A percentile compares a stretch with the other conserved stretches of the same genome.
These are phyloP conservation scores for Lasiurus borealis DNA, from an alignment of 2,113 vertebrate genomes.

Conservation along the genomic window DNA sequence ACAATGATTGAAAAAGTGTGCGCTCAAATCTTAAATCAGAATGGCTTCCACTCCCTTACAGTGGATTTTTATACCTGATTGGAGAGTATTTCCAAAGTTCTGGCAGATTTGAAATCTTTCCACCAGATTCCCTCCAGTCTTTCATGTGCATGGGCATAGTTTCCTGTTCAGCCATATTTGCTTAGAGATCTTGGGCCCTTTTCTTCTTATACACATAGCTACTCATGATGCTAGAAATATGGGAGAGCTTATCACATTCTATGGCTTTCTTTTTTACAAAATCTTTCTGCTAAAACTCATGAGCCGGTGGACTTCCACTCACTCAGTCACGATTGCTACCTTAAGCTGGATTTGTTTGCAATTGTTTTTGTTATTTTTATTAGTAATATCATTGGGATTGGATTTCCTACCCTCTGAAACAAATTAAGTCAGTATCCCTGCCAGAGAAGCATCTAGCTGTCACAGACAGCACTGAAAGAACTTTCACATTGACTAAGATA, in stretches of 20 bases:
- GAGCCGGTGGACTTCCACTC: background rate
- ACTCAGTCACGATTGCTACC: background rate
- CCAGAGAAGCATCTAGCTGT: background rate
- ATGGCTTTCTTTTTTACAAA: background rate
- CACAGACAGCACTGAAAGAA: background rate
- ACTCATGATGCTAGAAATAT: background rate
- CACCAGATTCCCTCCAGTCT: no score
- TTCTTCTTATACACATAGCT: background rate
- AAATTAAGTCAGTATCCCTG: background rate
- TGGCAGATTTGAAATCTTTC: background rate
- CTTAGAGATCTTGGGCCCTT: background rate
- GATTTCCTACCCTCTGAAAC: background rate
- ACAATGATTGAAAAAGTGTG: background rate
- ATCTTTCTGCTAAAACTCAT: background rate
- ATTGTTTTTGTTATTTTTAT: background rate
- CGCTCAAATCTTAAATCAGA: background rate
- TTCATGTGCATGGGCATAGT: background rate
- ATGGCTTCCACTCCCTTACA: background rate
- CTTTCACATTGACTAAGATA: background rate
- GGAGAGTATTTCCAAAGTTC: background rate
- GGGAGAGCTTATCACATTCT: background rate
- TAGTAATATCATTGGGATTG: background rate
- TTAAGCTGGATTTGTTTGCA: background rate
- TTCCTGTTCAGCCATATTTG: background rate
- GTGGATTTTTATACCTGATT: background rate